Conservation (phyloP, 2,113 vertebrate genomes). For the Trogon melanurus region DNA sequence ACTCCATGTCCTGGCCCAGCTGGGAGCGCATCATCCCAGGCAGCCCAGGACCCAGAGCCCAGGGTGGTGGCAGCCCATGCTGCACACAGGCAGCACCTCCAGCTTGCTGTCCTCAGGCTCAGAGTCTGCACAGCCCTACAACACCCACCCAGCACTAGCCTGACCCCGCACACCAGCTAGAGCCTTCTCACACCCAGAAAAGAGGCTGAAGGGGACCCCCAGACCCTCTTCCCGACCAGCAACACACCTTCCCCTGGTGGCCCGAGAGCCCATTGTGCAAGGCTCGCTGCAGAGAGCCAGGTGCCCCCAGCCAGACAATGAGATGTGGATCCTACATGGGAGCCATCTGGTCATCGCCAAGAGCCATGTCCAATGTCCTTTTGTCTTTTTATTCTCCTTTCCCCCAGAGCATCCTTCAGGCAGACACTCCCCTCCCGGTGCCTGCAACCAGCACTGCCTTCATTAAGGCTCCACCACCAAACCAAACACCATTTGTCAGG, state of each 20-base stretch:
- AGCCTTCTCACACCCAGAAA: not conserved
- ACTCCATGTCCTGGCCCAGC: not conserved
- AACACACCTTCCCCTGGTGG: not conserved
- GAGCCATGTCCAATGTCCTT: fast-evolving
- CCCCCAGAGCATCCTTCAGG: not conserved
- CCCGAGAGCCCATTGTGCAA: fast-evolving
- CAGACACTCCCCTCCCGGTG: not conserved
- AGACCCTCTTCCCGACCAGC: not conserved
- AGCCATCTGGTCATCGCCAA: not conserved
- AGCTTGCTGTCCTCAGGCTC: not conserved
- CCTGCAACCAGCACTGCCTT: not conserved
- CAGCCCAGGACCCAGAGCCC: not conserved
- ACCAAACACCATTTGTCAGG: constrained; percentile 32
- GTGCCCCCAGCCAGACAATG: fast-evolving
- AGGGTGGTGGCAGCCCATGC: fast-evolving
- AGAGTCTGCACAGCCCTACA: not conserved
- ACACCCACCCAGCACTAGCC: not conserved
- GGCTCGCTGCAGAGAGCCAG: not conserved
- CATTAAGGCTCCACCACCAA: not conserved
- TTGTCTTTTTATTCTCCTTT: not conserved
- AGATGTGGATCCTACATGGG: not conserved
- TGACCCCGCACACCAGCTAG: not conserved
- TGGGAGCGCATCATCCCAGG: not conserved
- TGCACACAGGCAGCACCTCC: not conserved
- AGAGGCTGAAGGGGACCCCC: not conserved